Percentiles rank a stretch among this genome's conserved stretches.
Conservation (phyloP, 2,888 invertebrate species). For the Machimus atricapillus region DNA sequence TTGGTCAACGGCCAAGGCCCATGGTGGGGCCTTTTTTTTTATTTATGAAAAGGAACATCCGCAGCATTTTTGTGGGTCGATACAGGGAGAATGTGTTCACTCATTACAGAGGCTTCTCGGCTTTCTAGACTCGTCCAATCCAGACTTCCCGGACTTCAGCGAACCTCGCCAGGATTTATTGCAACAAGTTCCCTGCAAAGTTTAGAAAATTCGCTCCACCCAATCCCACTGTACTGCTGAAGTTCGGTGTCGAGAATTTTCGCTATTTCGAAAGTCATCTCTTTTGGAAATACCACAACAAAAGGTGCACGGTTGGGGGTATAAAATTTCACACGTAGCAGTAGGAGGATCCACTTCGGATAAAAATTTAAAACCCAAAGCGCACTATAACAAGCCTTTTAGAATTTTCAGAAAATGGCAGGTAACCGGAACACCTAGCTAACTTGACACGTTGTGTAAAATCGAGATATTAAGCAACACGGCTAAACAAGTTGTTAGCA, state of each 20-base stretch:
- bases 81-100: not conserved
- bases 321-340: not conserved
- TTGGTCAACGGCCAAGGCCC: constrained; percentile 11
- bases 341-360: not conserved
- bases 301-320: not conserved
- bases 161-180: not conserved
- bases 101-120: not conserved
- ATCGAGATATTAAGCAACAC: not conserved
- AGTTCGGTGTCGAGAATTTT: not conserved
- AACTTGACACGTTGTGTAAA: not conserved
- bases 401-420: not conserved
- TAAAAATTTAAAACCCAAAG: not conserved
- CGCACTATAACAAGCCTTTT: not conserved
- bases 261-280: not conserved
- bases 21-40: not conserved
- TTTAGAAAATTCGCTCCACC: not conserved
- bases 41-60: constrained; percentile 8
- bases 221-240: not conserved
- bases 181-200: not conserved
- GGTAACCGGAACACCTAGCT: not conserved
- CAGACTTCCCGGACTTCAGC: not conserved
- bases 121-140: not conserved
- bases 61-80: constrained; percentile 7
- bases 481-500: constrained; percentile 13
- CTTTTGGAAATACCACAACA: not conserved